Base-by-base conservation (phyloP, 2,888 invertebrate species). In the Ochropacha duplaris region DNA sequence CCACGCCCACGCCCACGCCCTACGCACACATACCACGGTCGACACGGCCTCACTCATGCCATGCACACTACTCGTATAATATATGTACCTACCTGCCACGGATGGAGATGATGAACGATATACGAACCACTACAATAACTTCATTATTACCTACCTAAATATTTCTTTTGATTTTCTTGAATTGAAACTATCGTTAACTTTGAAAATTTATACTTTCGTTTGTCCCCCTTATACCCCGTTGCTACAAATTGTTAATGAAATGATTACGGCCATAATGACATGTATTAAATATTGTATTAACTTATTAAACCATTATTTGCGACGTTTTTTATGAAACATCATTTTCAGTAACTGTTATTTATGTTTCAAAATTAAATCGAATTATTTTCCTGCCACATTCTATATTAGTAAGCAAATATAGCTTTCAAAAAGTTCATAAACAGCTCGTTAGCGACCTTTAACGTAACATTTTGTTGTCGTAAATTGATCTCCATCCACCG, bases 1-100 rank as follows among this genome's bases (percentile, higher is more conserved):
- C 83, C 91, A 89, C 88, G 91, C 89, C 85, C 92, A 90, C 84
- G 89, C 88, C 83, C 91, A 90, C 88, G 91, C 89, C 84, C 90
- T 90, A 74, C 91, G 90, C 90, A 87, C 90, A 79, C 90, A 89
- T 79, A 78, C 85, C 81, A 86, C 90, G 87, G 88, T 87, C 88
- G 79, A 74, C 78, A 76, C 79, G 72, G 72, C 78, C 72, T 71
- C 75, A 70, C 76, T 73, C 79, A 78, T 74, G 72, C 62, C 79
- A 78, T 74, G 72, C 62, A 57, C 52, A 31, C 26, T 50, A 28
- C 52, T 19, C 31, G 31, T 31, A 52, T 22, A 31, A 22, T 31
- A 52, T 22, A 31, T 31, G 31, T 16, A 54, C 61, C 44, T 50
- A 56, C 61, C 44, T 22, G 14, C 55, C 31, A 12, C 22, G 22